Evolutionary conservation across 1,140 invertebrate species (phyloP).

Genomic region (Drosophila eugracilis): DNA sequence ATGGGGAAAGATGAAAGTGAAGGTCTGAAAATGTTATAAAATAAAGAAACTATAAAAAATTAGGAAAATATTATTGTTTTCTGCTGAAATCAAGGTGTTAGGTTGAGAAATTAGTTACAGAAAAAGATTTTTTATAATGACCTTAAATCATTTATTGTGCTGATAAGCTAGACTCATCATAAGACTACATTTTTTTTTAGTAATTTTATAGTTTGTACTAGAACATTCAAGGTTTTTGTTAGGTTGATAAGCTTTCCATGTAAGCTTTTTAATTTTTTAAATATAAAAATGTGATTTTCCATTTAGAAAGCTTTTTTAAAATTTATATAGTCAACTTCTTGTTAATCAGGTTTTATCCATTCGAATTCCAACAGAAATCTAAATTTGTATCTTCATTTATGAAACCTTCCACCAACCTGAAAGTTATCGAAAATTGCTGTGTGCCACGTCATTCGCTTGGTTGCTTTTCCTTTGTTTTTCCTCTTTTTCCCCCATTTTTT

Average conservation of each 20-base stretch:
- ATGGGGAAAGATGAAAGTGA: neutral
- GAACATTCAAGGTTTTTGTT: no score
- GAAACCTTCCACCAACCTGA: neutral
- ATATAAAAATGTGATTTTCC: no score
- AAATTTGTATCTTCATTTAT: slow-evolving; percentile 3
- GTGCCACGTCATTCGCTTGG: slow-evolving; percentile 37
- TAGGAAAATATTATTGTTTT: neutral
- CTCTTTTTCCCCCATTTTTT: slow-evolving; percentile 9
- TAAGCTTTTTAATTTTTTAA: no score
- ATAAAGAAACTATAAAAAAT: neutral
- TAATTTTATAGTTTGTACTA: no score
- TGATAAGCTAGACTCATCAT: no score
- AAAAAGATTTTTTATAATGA: neutral
- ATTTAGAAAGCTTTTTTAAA: no score
- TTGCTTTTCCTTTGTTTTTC: slow-evolving; percentile 55
- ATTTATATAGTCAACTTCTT: no score
- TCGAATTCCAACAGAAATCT: neutral
- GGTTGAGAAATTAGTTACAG: neutral
- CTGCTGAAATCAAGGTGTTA: neutral
- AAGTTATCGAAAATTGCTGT: slow-evolving; percentile 27
- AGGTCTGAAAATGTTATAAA: no score
- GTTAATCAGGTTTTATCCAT: no score
- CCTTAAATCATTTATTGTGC: neutral
- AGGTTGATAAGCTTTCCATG: no score
- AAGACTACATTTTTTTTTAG: neutral